These are phyloP conservation scores for Egretta garzetta DNA, from an alignment of 2,113 vertebrate genomes.

Conservation along the genomic window DNA sequence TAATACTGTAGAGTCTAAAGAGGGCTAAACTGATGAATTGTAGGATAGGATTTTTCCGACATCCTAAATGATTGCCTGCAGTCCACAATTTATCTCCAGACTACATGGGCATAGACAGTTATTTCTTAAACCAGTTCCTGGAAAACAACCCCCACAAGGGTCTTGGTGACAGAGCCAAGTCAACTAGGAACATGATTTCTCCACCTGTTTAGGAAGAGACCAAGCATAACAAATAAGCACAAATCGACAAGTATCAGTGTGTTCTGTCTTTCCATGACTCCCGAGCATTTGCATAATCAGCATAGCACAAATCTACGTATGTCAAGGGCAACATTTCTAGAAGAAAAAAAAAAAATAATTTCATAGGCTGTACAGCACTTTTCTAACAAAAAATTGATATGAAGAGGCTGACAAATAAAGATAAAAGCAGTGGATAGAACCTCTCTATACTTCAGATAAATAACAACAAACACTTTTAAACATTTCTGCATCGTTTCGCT, in stretches of 20 bases:
- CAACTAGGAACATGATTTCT: neutral
- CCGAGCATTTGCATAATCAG: neutral
- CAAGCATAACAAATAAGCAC: neutral
- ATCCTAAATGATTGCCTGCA: neutral
- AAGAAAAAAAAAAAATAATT: neutral
- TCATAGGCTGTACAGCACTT: neutral
- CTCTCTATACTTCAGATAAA: neutral
- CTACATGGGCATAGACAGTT: neutral
- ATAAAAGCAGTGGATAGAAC: neutral
- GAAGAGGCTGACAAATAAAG: neutral
- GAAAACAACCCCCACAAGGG: neutral
- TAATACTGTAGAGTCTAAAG: neutral
- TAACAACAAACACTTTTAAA: neutral
- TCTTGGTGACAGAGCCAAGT: neutral
- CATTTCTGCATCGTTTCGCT: neutral
- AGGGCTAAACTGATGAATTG: neutral
- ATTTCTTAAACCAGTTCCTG: neutral
- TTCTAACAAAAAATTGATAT: neutral
- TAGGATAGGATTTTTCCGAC: neutral
- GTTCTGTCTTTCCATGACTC: neutral
- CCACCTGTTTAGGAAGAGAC: neutral
- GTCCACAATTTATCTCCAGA: neutral
- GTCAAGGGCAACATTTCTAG: neutral
- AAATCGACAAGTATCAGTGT: neutral
- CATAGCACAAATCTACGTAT: neutral